phyloP scores from a whole-genome alignment of 1,140 invertebrate species.

The Bilobella aurantiaca region DNA sequence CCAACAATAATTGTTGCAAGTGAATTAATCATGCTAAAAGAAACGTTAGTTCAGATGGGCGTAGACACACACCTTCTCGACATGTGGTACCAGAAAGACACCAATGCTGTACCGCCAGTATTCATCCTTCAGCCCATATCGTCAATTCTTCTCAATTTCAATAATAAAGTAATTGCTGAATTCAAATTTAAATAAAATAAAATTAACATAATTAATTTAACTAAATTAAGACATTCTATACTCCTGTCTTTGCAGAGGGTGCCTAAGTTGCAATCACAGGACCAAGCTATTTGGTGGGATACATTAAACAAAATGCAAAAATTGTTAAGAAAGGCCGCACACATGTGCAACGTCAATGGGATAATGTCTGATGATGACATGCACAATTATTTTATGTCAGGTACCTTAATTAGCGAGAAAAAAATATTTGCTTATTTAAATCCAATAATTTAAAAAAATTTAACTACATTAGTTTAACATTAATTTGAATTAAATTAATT shows the following conservation, averaged over 20 bases:
- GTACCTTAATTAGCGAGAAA: too few relatives aligned
- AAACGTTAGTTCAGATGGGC: constrained; percentile 63
- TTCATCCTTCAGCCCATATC: constrained; percentile 93
- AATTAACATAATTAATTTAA: too few relatives aligned
- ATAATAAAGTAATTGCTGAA: constrained; percentile 80
- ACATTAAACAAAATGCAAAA: constrained; percentile 91
- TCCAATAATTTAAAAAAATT: too few relatives aligned
- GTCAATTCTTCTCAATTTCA: constrained; percentile 92
- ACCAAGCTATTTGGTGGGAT: constrained; percentile 95
- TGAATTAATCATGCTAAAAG: constrained; percentile 77
- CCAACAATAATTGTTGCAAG: constrained; percentile 88
- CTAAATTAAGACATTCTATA: too few relatives aligned
- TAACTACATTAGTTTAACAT: too few relatives aligned
- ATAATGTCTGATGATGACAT: constrained; percentile 85
- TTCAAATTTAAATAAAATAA: too few relatives aligned
- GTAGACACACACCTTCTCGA: constrained; percentile 56
- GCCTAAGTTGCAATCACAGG: constrained; percentile 87
- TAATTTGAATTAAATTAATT: too few relatives aligned
- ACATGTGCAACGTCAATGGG: constrained; percentile 67
- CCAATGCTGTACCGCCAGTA: constrained; percentile 77
- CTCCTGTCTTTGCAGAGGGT: constrained; percentile 53
- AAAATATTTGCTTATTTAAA: too few relatives aligned
- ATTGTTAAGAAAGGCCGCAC: constrained; percentile 78
- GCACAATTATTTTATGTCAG: constrained; percentile 99
- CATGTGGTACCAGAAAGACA: constrained; percentile 92